phyloP scores from a whole-genome alignment of 2,888 invertebrate genomes.

The Lordiphosa fenestrarum region DNA sequence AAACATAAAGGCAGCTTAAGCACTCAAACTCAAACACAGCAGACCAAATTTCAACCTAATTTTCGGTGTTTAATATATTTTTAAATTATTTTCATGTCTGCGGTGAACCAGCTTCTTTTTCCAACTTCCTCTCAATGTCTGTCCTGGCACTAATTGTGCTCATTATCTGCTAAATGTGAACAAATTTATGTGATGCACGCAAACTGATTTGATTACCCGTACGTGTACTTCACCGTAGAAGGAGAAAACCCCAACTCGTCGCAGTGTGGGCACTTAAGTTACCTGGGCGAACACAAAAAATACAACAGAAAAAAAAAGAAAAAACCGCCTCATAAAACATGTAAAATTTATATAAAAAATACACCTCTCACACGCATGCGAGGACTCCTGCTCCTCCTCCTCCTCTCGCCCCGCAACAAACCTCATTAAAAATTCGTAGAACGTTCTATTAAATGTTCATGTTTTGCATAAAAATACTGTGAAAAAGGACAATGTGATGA shows the following conservation, averaged over 20 bases:
- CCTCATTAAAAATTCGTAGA: constrained; percentile 77
- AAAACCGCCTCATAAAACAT: constrained; percentile 58
- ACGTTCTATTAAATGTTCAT: constrained; percentile 78
- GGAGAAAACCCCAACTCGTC: constrained; percentile 10
- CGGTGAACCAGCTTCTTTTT: neutral
- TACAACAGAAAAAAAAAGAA: constrained; percentile 1
- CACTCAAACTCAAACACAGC: no score
- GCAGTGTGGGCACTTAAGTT: constrained; percentile 18
- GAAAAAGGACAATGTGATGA: constrained; percentile 44
- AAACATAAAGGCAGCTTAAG: no score
- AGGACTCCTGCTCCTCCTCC: no score
- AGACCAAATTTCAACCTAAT: no score
- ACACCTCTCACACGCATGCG: constrained; percentile 29
- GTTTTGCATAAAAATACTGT: constrained; percentile 76
- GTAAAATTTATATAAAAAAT: constrained; percentile 56
- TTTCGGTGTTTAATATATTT: no score
- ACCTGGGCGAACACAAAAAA: constrained; percentile 38
- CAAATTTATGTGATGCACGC: constrained; percentile 69
- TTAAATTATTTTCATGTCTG: neutral
- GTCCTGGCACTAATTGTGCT: constrained; percentile 59
- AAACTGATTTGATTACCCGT: constrained; percentile 69
- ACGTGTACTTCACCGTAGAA: constrained; percentile 39
- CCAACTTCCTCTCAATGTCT: constrained; percentile 3
- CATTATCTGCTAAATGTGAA: constrained; percentile 71
- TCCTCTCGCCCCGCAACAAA: constrained; percentile 20